These are phyloP conservation scores for Rhinichthys klamathensis DNA, from an alignment of 2,113 vertebrate species.

Conservation along the genomic window DNA sequence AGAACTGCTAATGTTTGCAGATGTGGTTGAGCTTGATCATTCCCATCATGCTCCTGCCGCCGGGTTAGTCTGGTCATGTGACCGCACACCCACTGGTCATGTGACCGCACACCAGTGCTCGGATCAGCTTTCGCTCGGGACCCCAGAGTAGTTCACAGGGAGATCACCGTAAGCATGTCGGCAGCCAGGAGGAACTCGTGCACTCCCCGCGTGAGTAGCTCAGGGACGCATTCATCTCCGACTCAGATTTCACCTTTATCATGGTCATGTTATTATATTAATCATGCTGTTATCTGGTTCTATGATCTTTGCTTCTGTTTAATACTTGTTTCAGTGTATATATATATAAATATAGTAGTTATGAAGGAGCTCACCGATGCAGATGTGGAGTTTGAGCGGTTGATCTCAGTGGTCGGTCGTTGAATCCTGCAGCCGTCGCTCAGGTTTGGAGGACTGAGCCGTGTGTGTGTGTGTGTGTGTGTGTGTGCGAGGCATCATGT, in stretches of 20 bases:
- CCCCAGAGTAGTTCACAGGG: neutral
- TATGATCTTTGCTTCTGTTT: neutral
- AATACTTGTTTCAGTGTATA: neutral
- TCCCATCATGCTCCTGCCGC: neutral
- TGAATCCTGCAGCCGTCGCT: neutral
- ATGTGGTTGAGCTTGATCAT: neutral
- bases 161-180: conserved; percentile 27
- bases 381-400: neutral
- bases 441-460: neutral
- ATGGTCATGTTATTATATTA: neutral
- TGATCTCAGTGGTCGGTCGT: neutral
- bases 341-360: too few species aligned
- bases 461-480: too few species aligned
- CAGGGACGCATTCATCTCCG: too few species aligned
- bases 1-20: too few species aligned
- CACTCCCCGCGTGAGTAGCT: conserved; percentile 46
- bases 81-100: neutral
- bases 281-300: too few species aligned
- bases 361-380: neutral
- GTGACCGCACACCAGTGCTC: neutral
- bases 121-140: neutral
- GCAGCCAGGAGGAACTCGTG: conserved; percentile 39
- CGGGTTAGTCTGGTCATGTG: neutral
- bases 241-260: neutral
- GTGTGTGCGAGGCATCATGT: neutral